Base-by-base conservation (phyloP, 2,888 invertebrate genomes). In the Drosophila koepferae region DNA sequence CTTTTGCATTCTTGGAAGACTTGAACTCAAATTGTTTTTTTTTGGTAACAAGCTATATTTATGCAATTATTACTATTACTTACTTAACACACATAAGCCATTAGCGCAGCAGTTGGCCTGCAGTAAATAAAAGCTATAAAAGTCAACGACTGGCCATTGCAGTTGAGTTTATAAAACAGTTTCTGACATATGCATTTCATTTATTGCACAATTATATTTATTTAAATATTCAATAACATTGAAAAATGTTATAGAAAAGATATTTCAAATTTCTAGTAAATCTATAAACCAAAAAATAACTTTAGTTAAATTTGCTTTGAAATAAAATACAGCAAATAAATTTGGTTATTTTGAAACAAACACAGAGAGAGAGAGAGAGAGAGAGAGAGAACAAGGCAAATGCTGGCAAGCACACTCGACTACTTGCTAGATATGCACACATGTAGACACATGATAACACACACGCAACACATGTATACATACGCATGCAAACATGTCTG, bases 341-440 rank as follows among this genome's bases (percentile, higher is more conserved):
- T 36, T 36, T 53, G 51, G 31, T 9, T 49, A 49, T 60, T 48
- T 60, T n/a, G 23, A 28, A 40, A 41, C 44, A 78, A 51, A 51
- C 31, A 55, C 58, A 31, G 31, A n/a, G 28, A 4, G 28, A 48
- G 23, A 34, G 23, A 23, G 23, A 20, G 14, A 23, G 48, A 34
- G 46, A 48, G 23, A 14, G 14, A 44, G 46, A 48, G 46, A 20
- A n/a, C 16, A 59, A 67, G 64, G 28, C 55, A 69, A 80, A 63
- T 75, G 76, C 75, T 54, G 56, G 80, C 60, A 53, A 66, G 36
- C 40, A n/a, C 28, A n/a, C 31, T 14, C 34, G 31, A 18, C 18
- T 28, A 61, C 51, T 63, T 38, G 23, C 23, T 23, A 3, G 23
- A 12, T 16, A 20, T 55, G 55, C 12, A 38, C 20, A 53, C 53